Evolutionary conservation across 1,140 invertebrate genomes (phyloP), one percentile per base, ranked within the genome.

Genomic region (Dendrolimus punctatus): DNA sequence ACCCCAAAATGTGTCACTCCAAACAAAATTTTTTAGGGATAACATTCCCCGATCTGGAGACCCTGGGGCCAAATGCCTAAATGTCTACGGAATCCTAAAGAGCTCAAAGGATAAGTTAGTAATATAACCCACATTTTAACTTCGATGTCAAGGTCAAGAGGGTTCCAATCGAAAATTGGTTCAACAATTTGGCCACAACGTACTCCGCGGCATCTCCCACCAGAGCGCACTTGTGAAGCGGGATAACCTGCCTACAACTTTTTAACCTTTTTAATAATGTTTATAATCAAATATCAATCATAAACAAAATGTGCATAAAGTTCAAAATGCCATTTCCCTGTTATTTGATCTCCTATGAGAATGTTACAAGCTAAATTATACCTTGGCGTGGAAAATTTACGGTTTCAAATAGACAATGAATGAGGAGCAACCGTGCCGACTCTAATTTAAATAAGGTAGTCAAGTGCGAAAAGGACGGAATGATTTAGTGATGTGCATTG

Each of bases 401-500:
- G 23, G 23, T 23, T 23, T 23, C 1, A 23, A 23, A 23, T 23
- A 23, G 23, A 23, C 23, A 23, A 23, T 23, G 23, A 23, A 23
- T 23, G 23, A 23, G 23, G 23, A 23, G 23, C 23, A 76, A 68
- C 67, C 66, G 58, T 60, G 62, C 67, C 73, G 76, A 80, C 68
- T 81, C 71, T 77, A 82, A 85, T 85, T 85, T 85, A 85, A 85
- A 85, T 85, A 82, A 82, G 81, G 78, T 80, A 85, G 78, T 78
- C 69, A 57, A 66, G 73, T 64, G 68, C 23, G 73, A 84, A 55
- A 64, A 66, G 58, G 76, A 75, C 40, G 47, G 66, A 47, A 8
- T 44, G 52, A 53, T 39, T 44, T 65, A 74, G 66, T 70, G 68
- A 70, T 71, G 71, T 40, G 64, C 54, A 64, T 45, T 51, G 23